Evolutionary conservation across 2,888 invertebrate genomes (phyloP), one percentile per base, ranked within the genome.

Genomic region (Lingula anatina): DNA sequence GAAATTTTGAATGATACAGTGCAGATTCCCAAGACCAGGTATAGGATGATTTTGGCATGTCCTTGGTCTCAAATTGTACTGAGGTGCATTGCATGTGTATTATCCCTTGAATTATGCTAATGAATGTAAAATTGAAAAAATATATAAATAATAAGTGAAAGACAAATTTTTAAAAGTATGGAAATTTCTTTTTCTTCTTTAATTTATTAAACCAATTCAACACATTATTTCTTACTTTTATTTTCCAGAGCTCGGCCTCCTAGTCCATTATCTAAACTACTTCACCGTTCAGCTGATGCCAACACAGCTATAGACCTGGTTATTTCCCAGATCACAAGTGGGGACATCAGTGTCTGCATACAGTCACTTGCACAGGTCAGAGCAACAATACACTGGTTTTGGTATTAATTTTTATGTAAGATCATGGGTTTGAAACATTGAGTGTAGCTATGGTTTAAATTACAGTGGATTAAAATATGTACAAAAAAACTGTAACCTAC

Each of bases 241-340:
- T 31, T 15, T 15, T 12, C 31, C 31, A 54, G 57, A 36, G 42
- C 60, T 48, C 46, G 65, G n/a, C 64, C 67, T 9, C 66, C 71
- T 1, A 71, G 74, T 2, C 67, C 73, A 5, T 57, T 62, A 21
- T 49, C 60, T 9, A 62, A 61, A 37, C 50, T 66, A 38, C 43
- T 69, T 20, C 56, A 54, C 24, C 65, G 59, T 46, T 68, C 71
- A 3, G 59, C 64, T 9, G 76, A 78, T 57, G 73, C 75, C 2
- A 66, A 70, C 5, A 65, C 71, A 12, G 71, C 77, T 20, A 65
- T 79, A 27, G 83, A 83, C 60, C 72, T 80, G 49, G 81, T 80
- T 44, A 81, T 84, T 50, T 81, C 82, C 35, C 84, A 85, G 54
- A 83, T 88, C 54, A 83, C 84, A 37, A 84, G 83, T 68, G 76